Conservation (phyloP, 2,797 vertebrate genomes). For the Gouania willdenowi region DNA sequence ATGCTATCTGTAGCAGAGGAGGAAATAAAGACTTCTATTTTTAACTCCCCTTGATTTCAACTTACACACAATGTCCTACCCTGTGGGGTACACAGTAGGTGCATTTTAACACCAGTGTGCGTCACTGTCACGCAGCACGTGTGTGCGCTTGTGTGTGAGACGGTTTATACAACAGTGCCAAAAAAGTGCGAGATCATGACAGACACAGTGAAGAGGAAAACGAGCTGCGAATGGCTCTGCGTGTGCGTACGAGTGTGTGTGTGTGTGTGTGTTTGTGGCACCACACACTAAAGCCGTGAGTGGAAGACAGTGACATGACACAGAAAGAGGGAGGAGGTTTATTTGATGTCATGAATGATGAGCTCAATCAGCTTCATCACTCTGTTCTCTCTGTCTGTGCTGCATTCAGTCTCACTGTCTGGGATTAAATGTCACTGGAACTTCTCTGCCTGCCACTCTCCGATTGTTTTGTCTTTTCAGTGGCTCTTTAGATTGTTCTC, state of each 20-base stretch:
- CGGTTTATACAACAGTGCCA: slow-evolving; percentile 24
- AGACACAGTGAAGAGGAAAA: slow-evolving; percentile 11
- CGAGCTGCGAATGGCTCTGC: slow-evolving; percentile 9
- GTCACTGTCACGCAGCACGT: not conserved
- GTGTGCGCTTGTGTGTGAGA: not conserved
- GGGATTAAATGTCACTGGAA: slow-evolving; percentile 2
- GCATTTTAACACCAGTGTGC: slow-evolving; percentile 17
- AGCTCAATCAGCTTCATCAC: slow-evolving; percentile 50
- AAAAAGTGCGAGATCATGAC: slow-evolving; percentile 17
- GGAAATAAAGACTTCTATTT: slow-evolving; percentile 70
- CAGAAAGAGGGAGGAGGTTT: slow-evolving; percentile 57
- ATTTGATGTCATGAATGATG: slow-evolving; percentile 51
- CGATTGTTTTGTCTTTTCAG: not conserved
- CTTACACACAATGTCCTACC: slow-evolving; percentile 54
- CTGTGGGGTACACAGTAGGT: slow-evolving; percentile 34
- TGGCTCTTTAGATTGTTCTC: not conserved
- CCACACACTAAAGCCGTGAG: slow-evolving; percentile 31
- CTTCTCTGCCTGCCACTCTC: not conserved
- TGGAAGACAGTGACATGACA: slow-evolving; percentile 49
- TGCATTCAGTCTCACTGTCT: slow-evolving; percentile 1
- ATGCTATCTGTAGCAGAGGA: slow-evolving; percentile 63
- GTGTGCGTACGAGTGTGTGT: not conserved
- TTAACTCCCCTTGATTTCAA: slow-evolving; percentile 57
- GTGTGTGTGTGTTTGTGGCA: not conserved
- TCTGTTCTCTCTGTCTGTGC: not conserved